Evolutionary conservation across 2,888 invertebrate species (phyloP).

Genomic region (Anaspis maculata): DNA sequence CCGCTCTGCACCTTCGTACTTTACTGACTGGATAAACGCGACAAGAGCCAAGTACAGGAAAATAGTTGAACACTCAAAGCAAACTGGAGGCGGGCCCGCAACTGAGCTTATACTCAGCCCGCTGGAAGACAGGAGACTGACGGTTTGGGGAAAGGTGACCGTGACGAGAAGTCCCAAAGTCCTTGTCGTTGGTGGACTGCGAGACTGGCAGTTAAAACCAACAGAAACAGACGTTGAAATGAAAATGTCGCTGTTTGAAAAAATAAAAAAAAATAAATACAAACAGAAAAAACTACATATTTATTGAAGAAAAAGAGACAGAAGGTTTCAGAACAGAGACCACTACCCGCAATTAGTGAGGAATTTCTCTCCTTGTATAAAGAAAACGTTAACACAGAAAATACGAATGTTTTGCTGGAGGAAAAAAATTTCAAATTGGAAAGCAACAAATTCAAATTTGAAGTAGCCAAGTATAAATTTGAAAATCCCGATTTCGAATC

Average conservation of each 20-base stretch:
- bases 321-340: background rate
- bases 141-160: conserved; percentile 10
- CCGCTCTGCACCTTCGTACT: too few species aligned
- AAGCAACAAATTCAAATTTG: conserved; percentile 2
- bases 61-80: conserved; percentile 1
- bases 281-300: background rate
- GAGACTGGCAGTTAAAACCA: background rate
- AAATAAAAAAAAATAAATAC: background rate
- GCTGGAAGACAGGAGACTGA: conserved; percentile 9
- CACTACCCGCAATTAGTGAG: conserved; percentile 1
- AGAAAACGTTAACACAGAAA: conserved; percentile 1
- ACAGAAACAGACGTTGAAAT: background rate
- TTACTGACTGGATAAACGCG: conserved; percentile 6
- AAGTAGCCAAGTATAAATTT: conserved; percentile 6
- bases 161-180: conserved; percentile 6
- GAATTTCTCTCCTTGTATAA: conserved; percentile 2
- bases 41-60: conserved; percentile 6
- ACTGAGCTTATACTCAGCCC: conserved; percentile 4
- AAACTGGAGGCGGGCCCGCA: conserved; percentile 10
- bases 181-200: conserved; percentile 5
- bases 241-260: background rate
- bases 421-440: conserved; percentile 2
- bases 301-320: background rate
- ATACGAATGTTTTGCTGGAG: background rate
- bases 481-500: conserved; percentile 4